These are phyloP conservation scores for Meiosimyza platycephala DNA, from an alignment of 2,888 invertebrate genomes.

Conservation along the genomic window DNA sequence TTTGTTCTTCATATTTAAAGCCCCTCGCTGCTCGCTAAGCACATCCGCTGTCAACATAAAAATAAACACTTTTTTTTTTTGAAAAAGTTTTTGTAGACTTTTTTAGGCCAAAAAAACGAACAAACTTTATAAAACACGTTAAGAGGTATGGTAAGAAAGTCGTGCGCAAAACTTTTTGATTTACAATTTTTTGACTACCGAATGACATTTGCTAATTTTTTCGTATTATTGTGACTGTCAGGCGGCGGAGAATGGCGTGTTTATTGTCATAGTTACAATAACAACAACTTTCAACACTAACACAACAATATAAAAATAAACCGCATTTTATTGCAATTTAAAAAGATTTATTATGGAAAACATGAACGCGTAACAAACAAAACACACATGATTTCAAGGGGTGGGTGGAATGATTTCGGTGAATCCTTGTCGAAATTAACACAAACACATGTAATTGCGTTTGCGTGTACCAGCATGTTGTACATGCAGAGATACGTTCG, in stretches of 20 bases:
- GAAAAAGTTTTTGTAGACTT: background rate
- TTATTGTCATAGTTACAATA: conserved; percentile 21
- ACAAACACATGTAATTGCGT: background rate
- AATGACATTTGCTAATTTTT: conserved; percentile 14
- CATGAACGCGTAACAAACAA: conserved; percentile 3
- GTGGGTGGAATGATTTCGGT: background rate
- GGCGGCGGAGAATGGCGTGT: background rate
- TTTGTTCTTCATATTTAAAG: no score
- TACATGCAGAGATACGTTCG: no score
- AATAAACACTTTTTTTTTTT: background rate
- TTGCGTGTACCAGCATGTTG: background rate
- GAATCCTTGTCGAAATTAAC: conserved; percentile 20
- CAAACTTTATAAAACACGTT: background rate
- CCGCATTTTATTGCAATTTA: conserved; percentile 19
- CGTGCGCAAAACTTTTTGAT: conserved; percentile 19
- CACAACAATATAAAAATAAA: conserved; percentile 19
- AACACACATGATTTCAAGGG: background rate
- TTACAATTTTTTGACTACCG: conserved; percentile 11
- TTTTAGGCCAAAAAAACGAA: background rate
- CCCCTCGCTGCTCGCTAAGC: background rate
- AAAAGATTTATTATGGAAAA: conserved; percentile 24
- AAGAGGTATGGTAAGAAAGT: background rate
- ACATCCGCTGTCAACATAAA: background rate
- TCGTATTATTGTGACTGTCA: background rate
- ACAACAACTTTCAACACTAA: conserved; percentile 18